phyloP scores from a whole-genome alignment of 2,888 invertebrate species.

The Nasonia oneida region DNA sequence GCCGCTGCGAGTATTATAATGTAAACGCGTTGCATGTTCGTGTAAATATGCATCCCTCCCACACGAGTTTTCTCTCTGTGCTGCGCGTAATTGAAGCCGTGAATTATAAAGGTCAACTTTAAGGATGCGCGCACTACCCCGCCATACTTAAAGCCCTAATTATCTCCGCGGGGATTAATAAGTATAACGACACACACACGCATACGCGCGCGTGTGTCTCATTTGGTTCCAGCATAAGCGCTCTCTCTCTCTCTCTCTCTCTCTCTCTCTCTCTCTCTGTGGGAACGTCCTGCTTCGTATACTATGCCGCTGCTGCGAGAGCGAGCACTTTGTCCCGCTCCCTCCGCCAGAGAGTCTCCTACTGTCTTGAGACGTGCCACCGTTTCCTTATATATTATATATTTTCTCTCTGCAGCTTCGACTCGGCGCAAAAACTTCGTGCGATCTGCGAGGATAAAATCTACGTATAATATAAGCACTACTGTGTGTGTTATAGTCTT shows the following conservation, averaged over 20 bases:
- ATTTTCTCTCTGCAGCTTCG: neutral
- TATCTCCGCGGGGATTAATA: constrained; percentile 55
- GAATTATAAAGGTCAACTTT: constrained; percentile 51
- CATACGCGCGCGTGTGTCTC: constrained; percentile 49
- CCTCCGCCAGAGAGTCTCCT: neutral
- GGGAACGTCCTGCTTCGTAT: constrained; percentile 57
- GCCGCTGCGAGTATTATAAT: neutral
- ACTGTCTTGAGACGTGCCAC: neutral
- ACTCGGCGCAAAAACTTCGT: constrained; percentile 16
- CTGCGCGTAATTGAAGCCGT: constrained; percentile 29
- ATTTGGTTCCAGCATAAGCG: constrained; percentile 47
- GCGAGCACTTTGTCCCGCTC: neutral
- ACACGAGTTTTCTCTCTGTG: neutral
- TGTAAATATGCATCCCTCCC: constrained; percentile 38
- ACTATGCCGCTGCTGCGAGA: neutral
- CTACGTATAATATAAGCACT: neutral
- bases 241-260: neutral
- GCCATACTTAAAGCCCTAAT: constrained; percentile 46
- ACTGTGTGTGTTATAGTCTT: neutral
- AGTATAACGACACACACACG: constrained; percentile 47
- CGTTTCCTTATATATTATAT: constrained; percentile 20
- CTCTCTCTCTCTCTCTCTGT: constrained; percentile 10
- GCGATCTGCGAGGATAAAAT: constrained; percentile 31
- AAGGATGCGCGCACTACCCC: constrained; percentile 30
- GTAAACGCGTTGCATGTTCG: constrained; percentile 33